Evolutionary conservation across 2,113 vertebrate genomes (phyloP), one percentile per base, ranked within the genome.

Genomic region (Scytalopus superciliaris): DNA sequence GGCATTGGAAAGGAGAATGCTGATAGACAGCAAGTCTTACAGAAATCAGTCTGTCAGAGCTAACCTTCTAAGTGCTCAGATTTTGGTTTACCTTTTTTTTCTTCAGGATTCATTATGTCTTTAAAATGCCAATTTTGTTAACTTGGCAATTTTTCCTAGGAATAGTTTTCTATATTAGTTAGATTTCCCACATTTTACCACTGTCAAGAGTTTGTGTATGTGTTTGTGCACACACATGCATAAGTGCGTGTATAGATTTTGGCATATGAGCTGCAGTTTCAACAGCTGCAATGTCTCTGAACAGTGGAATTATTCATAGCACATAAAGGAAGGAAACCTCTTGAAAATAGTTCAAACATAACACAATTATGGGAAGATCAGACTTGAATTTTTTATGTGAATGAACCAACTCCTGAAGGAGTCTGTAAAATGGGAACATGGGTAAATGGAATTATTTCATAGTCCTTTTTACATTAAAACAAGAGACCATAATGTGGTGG

Each of bases 251-350:
- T 55, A 66, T 86, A 52, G 53, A 52, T 67, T 69, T 80, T 87
- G 93, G 80, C 88, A 87, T 60, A 94, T 40, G n/a, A 84, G 80
- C 63, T 88, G 77, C 82, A 80, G 21, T 69, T 89, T 85, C 74
- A 95, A 80, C 95, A 97, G 85, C 93, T 95, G 92, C 86, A 90
- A 85, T 70, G 60, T 92, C 92, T 92, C 92, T 75, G 88, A 84
- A 72, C 76, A 60, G 68, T 47, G 49, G 80, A 96, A 96, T 95
- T 94, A 96, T 96, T 97, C 88, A 94, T 75, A 78, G 30, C 60
- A 62, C 60, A 95, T 93, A 95, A 92, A 89, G 19, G 68, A 77
- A 92, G 64, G 55, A 95, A 94, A 92, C 15, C 50, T 81, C 88
- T 81, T 87, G 83, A 94, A 96, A 94, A 92, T 19, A 53, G 56